Percentiles rank a stretch among this genome's conserved stretches.
Conservation (phyloP, 1,140 invertebrate species). For the Leptinotarsa undecemlineata region DNA sequence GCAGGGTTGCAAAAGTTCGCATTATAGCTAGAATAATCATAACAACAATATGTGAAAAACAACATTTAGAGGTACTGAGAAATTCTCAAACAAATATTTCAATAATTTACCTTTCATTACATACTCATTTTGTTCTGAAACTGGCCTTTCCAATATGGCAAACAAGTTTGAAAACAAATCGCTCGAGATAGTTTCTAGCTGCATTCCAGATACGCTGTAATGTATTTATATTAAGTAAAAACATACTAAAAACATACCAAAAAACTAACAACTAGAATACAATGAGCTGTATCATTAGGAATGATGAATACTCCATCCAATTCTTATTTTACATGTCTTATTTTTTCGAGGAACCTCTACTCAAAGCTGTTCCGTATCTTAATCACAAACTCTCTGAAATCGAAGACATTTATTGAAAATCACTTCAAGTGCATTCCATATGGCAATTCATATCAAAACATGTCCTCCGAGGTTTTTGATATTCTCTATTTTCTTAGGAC, state of each 20-base stretch:
- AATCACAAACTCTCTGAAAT: too few relatives aligned
- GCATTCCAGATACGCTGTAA: slow-evolving; percentile 64
- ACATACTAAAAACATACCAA: not conserved
- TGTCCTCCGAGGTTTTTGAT: too few relatives aligned
- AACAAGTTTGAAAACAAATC: slow-evolving; percentile 78
- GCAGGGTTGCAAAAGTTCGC: slow-evolving; percentile 80
- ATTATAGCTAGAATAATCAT: slow-evolving; percentile 72
- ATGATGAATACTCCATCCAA: too few relatives aligned
- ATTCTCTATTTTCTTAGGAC: too few relatives aligned
- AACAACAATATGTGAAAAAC: too few relatives aligned
- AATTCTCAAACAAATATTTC: not conserved
- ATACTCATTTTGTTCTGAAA: slow-evolving; percentile 93
- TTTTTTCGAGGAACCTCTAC: not conserved
- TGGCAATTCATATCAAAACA: too few relatives aligned
- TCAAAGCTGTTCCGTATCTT: not conserved
- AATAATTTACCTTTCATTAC: slow-evolving; percentile 82
- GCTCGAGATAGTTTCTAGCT: slow-evolving; percentile 65
- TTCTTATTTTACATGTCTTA: too few relatives aligned
- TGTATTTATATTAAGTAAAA: slow-evolving; percentile 14
- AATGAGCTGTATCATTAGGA: too few relatives aligned
- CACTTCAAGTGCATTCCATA: too few relatives aligned
- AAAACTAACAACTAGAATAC: not conserved
- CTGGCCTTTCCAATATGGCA: slow-evolving; percentile 67
- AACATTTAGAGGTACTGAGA: too few relatives aligned
- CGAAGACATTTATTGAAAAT: too few relatives aligned